Conservation (phyloP, 2,113 vertebrate genomes). For the Falcunculus frontatus region DNA sequence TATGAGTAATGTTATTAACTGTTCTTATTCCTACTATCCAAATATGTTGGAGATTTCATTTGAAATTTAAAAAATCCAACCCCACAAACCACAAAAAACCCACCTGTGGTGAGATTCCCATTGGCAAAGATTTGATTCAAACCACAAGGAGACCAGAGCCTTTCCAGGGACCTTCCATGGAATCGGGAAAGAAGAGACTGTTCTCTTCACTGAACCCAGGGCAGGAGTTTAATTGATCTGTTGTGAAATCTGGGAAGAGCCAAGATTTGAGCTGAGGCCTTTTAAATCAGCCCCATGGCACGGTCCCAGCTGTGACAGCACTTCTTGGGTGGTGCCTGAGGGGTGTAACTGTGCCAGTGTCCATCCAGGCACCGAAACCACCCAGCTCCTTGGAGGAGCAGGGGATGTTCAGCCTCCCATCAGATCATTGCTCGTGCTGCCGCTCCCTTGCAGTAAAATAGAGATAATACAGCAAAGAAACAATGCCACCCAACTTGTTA, state of each 20-base stretch:
- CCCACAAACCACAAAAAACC: neutral
- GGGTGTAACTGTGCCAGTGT: neutral
- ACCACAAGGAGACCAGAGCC: neutral
- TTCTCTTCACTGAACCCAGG: neutral
- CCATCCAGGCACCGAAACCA: neutral
- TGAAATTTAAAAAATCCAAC: neutral
- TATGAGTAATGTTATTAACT: rapidly evolving
- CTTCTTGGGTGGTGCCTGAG: rapidly evolving
- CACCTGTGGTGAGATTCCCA: neutral
- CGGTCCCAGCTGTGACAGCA: neutral
- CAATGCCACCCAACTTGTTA: neutral
- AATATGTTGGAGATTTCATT: neutral
- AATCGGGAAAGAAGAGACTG: neutral
- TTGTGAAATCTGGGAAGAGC: neutral
- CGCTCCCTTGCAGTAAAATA: neutral
- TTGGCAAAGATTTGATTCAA: neutral
- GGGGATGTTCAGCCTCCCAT: neutral
- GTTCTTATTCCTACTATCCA: rapidly evolving
- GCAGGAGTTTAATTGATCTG: neutral
- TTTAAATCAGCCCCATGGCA: neutral
- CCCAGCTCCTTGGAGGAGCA: rapidly evolving
- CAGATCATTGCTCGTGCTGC: neutral
- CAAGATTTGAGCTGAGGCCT: neutral
- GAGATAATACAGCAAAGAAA: conserved; percentile 10
- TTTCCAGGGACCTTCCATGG: neutral